These are phyloP conservation scores for Drosophila tripunctata DNA, from an alignment of 2,888 invertebrate genomes.

Conservation along the genomic window DNA sequence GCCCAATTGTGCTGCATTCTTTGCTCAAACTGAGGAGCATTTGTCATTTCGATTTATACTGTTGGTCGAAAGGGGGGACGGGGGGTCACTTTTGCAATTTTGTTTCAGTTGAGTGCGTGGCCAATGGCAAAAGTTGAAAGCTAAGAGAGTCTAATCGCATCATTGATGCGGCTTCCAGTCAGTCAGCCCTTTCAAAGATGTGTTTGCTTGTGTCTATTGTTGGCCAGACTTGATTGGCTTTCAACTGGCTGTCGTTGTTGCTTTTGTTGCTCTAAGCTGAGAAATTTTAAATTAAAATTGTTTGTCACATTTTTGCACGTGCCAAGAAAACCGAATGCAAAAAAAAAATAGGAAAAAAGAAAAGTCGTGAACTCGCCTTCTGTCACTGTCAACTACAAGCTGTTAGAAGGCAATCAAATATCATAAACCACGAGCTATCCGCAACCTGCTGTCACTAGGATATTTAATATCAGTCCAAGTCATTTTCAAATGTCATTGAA, in stretches of 20 bases:
- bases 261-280: slow-evolving; percentile 8
- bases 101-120: slow-evolving; percentile 58
- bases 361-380: slow-evolving; percentile 5
- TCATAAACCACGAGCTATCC: slow-evolving; percentile 32
- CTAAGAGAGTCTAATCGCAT: slow-evolving; percentile 57
- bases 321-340: slow-evolving; percentile 2
- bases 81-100: slow-evolving; percentile 30
- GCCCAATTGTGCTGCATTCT: slow-evolving; percentile 75
- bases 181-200: slow-evolving; percentile 42
- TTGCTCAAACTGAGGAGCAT: slow-evolving; percentile 47
- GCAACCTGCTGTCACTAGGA: slow-evolving; percentile 38
- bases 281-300: slow-evolving; percentile 59
- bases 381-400: slow-evolving; percentile 10
- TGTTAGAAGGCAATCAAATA: slow-evolving; percentile 44
- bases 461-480: slow-evolving; percentile 28
- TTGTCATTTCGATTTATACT: slow-evolving; percentile 52
- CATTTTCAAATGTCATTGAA: slow-evolving; percentile 25
- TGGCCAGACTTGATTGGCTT: slow-evolving; percentile 56
- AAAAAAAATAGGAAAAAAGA: slow-evolving; percentile 4
- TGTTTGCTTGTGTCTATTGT: slow-evolving; percentile 44
- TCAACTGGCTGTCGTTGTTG: slow-evolving; percentile 10
- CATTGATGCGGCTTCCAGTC: slow-evolving; percentile 49
- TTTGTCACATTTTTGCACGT: slow-evolving; percentile 23
- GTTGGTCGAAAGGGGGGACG: background rate
- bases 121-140: slow-evolving; percentile 51